Evolutionary conservation across 2,797 vertebrate genomes (phyloP), one percentile per base, ranked within the genome.

Genomic region (Diplodus sargus): DNA sequence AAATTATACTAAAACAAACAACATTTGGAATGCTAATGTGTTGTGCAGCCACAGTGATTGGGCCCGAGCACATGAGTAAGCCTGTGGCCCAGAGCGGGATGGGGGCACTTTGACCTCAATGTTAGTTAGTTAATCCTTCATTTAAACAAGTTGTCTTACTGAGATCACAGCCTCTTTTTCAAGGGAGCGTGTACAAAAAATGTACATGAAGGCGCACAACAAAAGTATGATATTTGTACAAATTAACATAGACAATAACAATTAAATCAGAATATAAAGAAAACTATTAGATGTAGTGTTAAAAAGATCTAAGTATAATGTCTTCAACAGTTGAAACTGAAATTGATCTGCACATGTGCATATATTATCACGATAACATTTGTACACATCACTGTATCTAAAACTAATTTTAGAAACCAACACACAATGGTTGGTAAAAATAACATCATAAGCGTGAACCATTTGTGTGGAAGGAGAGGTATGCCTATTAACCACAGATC

Each of bases 11-110:
- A 74, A 88, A 87, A 88, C 84, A 90, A 83, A 86, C 82, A 87
- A 64, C 80, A 91, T 89, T 87, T 86, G 84, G 85, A 90, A 91
- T 90, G 70, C 88, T 92, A 93, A 92, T 93, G 82, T 74, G 69
- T 62, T 53, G 77, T 52, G 78, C 61, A 56, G 84, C 79, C 49
- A 52, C 75, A 14, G 56, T 79, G 87, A 87, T 82, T 79, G 83
- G 81, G 28, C 74, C 68, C 5, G 53, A 77, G 66, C 65, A 77
- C 77, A 91, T 90, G 90, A 92, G 72, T 90, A 81, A 89, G 78
- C 75, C 83, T 54, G 43, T 52, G 76, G 70, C 85, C 88, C 68
- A 13, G 54, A 84, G 78, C 60, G 16, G 71, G 57, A 79, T 54
- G 53, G 39, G 75, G 75, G 80, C 72, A 79, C 74, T 79, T 77